Conservation (phyloP, 2,797 vertebrate genomes). For the Melanotaenia pygmaea region DNA sequence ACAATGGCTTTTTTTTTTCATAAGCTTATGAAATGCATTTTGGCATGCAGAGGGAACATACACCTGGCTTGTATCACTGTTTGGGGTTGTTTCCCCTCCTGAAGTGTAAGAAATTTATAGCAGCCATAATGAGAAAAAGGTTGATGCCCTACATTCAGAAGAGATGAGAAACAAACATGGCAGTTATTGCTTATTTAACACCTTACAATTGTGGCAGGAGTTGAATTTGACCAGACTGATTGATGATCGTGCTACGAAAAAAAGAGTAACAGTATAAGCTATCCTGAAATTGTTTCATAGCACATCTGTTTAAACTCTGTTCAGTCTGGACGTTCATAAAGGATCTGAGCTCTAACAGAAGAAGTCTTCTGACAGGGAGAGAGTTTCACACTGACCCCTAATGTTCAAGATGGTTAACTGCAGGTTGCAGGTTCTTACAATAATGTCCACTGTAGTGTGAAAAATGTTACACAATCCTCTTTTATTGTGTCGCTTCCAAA, state of each 20-base stretch:
- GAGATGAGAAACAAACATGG: slow-evolving; percentile 17
- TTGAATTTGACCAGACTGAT: neutral
- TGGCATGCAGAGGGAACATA: slow-evolving; percentile 19
- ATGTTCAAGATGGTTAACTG: slow-evolving; percentile 39
- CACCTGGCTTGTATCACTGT: slow-evolving; percentile 36
- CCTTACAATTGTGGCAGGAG: neutral
- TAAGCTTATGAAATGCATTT: slow-evolving; percentile 18
- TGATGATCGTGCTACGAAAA: neutral
- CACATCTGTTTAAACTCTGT: slow-evolving; percentile 19
- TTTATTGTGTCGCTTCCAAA: neutral
- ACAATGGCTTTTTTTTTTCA: neutral
- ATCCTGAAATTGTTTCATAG: neutral
- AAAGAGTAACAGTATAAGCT: neutral
- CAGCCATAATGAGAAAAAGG: slow-evolving; percentile 40
- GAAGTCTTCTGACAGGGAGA: too few relatives aligned
- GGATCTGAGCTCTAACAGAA: neutral
- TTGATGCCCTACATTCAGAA: neutral
- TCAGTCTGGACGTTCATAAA: slow-evolving; percentile 8
- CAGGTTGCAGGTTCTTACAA: slow-evolving; percentile 17
- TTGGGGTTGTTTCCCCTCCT: slow-evolving; percentile 17
- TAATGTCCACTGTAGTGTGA: neutral
- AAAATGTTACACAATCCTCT: neutral
- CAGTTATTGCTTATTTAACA: neutral
- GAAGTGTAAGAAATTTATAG: slow-evolving; percentile 41
- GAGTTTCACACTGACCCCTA: slow-evolving; percentile 53